Evolutionary conservation across 2,888 invertebrate genomes (phyloP).

Genomic region (Lasius platythorax): DNA sequence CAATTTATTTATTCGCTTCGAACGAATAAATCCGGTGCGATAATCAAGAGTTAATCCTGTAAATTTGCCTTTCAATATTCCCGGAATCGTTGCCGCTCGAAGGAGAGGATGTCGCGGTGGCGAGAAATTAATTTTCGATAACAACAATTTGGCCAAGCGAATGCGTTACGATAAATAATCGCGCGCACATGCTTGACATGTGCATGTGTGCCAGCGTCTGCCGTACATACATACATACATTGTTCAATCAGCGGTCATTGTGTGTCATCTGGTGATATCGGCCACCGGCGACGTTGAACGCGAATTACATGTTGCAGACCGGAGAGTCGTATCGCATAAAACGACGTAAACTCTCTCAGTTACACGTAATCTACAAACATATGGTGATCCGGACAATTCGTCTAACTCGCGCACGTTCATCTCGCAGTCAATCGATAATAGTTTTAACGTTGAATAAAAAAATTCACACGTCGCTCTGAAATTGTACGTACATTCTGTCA

Average conservation of each 20-base stretch:
- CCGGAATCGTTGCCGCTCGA: neutral
- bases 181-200: neutral
- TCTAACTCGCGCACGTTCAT: neutral
- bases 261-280: conserved; percentile 32
- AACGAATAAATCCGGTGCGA: neutral
- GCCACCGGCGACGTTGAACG: neutral
- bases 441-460: neutral
- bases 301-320: conserved; percentile 38
- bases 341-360: conserved; percentile 27
- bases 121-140: conserved; percentile 38
- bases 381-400: conserved; percentile 28
- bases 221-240: neutral
- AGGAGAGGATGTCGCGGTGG: neutral
- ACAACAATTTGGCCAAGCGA: conserved; percentile 25
- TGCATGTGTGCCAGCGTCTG: neutral
- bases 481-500: neutral
- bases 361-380: conserved; percentile 30
- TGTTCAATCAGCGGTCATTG: conserved; percentile 52
- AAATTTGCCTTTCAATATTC: neutral
- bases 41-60: neutral
- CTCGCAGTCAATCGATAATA: conserved; percentile 11
- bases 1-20: neutral
- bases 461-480: neutral
- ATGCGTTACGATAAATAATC: conserved; percentile 41
- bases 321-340: conserved; percentile 36